Conservation (phyloP, 2,888 invertebrate species). For the Deladenus siricidicola region DNA sequence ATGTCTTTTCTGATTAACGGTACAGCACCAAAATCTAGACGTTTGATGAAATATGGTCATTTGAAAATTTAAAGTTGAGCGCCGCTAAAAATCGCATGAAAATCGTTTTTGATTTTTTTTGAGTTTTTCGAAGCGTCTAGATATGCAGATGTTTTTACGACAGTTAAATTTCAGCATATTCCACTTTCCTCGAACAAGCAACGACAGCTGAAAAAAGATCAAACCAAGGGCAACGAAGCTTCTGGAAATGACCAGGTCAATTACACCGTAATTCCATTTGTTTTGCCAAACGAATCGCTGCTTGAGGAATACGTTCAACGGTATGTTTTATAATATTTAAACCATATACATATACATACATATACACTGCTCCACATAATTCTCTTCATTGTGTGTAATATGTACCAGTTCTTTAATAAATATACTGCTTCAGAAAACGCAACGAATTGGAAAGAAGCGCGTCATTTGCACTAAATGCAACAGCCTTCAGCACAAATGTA, state of each 20-base stretch:
- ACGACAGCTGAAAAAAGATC: too few relatives aligned
- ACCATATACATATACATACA: background rate
- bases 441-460: constrained; percentile 2
- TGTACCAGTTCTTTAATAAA: background rate
- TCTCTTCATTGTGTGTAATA: background rate
- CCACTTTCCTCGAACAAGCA: background rate
- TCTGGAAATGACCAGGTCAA: background rate
- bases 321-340: constrained; percentile 15
- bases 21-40: too few relatives aligned
- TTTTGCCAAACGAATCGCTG: constrained; percentile 48
- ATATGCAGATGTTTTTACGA: too few relatives aligned
- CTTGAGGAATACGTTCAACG: constrained; percentile 48
- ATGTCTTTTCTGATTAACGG: too few relatives aligned
- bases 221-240: too few relatives aligned
- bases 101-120: too few relatives aligned
- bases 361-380: too few relatives aligned
- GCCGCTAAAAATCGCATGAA: too few relatives aligned
- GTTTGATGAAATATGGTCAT: too few relatives aligned
- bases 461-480: background rate
- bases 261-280: constrained; percentile 15
- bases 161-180: constrained; percentile 4
- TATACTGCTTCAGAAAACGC: background rate
- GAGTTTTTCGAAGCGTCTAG: too few relatives aligned
- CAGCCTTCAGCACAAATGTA: background rate
- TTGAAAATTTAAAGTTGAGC: too few relatives aligned